phyloP scores from a whole-genome alignment of 2,797 vertebrate species.

The Poecilia picta region DNA sequence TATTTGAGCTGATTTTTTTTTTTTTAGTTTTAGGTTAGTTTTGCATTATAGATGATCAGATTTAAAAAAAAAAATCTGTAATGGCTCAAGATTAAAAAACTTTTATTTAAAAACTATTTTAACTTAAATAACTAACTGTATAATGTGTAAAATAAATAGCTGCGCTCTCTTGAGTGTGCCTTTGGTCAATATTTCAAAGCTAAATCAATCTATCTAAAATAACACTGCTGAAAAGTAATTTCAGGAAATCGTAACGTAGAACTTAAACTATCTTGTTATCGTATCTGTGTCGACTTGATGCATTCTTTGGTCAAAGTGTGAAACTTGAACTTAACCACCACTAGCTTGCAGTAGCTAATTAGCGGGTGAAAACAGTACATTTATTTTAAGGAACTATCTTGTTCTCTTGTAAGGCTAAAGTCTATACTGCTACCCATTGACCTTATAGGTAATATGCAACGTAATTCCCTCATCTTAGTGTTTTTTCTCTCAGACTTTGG shows the following conservation, averaged over 20 bases:
- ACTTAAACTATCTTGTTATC: not conserved
- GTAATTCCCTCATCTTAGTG: not conserved
- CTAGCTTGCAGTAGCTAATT: not conserved
- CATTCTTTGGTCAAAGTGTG: not conserved
- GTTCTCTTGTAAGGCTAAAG: not conserved
- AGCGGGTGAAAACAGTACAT: not conserved
- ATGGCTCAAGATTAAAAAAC: not conserved
- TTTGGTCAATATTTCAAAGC: not conserved
- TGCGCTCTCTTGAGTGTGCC: not conserved
- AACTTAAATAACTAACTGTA: not conserved
- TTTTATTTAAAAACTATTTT: not conserved
- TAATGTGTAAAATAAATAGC: not conserved
- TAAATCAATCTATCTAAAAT: not conserved
- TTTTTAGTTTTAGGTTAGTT: not conserved
- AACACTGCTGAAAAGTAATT: not conserved
- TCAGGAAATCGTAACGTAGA: not conserved
- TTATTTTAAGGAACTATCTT: not conserved
- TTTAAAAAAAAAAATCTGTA: not conserved
- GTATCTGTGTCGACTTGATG: not conserved
- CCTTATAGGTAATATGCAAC: no score
- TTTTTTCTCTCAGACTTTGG: not conserved
- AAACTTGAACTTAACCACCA: not conserved
- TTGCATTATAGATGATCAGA: not conserved
- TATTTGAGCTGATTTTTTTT: not conserved
- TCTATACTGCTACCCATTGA: not conserved